Base-by-base conservation (phyloP, 2,797 vertebrate species). In the Oophaga sylvatica region DNA sequence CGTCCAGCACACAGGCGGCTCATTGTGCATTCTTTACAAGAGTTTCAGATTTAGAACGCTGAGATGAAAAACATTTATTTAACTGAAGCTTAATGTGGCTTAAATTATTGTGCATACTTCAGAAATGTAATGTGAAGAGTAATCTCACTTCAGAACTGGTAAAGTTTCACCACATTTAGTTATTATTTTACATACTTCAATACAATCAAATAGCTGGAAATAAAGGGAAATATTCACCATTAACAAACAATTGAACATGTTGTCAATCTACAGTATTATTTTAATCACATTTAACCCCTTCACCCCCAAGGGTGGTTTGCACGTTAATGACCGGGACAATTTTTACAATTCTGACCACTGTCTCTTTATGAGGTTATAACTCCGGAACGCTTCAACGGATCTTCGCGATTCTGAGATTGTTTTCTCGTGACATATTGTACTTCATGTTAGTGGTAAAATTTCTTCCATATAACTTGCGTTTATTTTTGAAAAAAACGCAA, bases 41-140 rank as follows among this genome's bases (percentile, higher is more conserved):
- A 62, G 67, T 80, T 77, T 59, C 63, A 63, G 81, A 73, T 75
- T 73, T 48, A 78, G 63, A 81, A 84, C 22, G 31, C 81, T 78
- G 31, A 83, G 62, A 78, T 79, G 60, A 77, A 87, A 80, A 87
- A 87, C 17, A 31, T 83, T 87, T 81, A 65, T 87, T 83, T 83
- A 84, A 71, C 81, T 62, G 35, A 71, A 84, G 81, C 82, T 80
- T 87, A 80, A 80, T 84, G 63, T 84, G 75, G 65, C 81, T 80
- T 63, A 88, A 79, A 88, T 80, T 62, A 77, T 80, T 80, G n/a
- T 62, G 56, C 75, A 59, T 87, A 53, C 76, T 70, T 88, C 20
- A 60, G 31, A 80, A 11, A 70, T 22, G 35, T 76, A 45, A 76
- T 22, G 79, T 41, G 79, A 63, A 63, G 79, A 65, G 15, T 82